Evolutionary conservation across 2,113 vertebrate species (phyloP).

Genomic region (Pelusios castaneus): DNA sequence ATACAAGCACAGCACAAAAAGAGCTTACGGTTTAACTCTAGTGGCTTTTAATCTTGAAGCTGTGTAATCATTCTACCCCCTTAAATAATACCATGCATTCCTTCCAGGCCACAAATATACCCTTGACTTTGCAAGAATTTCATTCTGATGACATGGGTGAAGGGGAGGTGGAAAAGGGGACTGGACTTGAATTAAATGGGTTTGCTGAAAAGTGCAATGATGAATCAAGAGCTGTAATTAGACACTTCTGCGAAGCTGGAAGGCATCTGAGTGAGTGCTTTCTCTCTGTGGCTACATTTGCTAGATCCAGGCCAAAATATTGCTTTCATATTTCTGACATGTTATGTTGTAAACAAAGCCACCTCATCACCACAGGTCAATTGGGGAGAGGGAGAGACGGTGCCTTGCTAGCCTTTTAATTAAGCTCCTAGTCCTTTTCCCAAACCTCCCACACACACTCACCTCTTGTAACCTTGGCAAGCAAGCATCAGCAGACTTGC

Average conservation of each 20-base stretch:
- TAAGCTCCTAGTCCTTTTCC: neutral
- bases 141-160: neutral
- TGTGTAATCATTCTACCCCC: neutral
- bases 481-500: neutral
- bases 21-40: neutral
- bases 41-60: neutral
- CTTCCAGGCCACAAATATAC: neutral
- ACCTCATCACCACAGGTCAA: conserved; percentile 15
- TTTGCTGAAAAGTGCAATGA: conserved; percentile 6
- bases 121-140: neutral
- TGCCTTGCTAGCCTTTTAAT: conserved; percentile 43
- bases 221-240: conserved; percentile 23
- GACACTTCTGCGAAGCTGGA: conserved; percentile 1
- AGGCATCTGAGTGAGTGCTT: neutral
- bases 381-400: neutral
- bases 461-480: neutral
- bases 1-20: neutral
- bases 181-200: neutral
- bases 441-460: neutral
- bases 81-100: neutral
- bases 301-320: conserved; percentile 16
- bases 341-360: conserved; percentile 33
- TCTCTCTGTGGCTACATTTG: conserved; percentile 19
- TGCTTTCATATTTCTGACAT: conserved; percentile 31
- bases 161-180: neutral